A percentile compares a stretch with the other conserved stretches of the same genome.
These are phyloP conservation scores for Cercopithecus mona DNA, from an alignment of 2,113 vertebrate genomes.

Conservation along the genomic window DNA sequence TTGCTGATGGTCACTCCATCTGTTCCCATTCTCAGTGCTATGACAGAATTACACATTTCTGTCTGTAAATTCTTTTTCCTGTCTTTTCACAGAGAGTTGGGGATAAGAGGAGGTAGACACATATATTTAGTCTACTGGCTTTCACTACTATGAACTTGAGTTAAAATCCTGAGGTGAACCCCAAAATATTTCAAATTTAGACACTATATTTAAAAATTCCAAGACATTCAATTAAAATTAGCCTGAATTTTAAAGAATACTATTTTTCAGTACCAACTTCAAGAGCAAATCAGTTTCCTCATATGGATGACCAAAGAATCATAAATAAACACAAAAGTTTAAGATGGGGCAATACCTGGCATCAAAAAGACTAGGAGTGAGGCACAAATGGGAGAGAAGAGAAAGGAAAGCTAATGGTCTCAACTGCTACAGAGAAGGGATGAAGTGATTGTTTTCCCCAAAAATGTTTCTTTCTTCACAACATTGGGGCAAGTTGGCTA, in stretches of 20 bases:
- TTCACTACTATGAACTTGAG: not conserved
- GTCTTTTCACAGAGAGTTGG: slow-evolving; percentile 1
- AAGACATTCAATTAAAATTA: slow-evolving; percentile 9
- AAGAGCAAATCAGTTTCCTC: not conserved
- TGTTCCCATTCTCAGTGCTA: slow-evolving; percentile 27
- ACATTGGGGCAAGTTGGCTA: not conserved
- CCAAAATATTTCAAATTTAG: slow-evolving; percentile 41
- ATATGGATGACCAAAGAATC: not conserved
- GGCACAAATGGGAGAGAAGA: not conserved
- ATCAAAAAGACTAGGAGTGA: not conserved
- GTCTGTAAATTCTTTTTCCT: not conserved
- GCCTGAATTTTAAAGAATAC: not conserved
- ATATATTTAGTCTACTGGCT: not conserved
- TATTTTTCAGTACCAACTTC: not conserved
- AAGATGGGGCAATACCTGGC: not conserved
- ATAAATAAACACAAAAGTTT: not conserved
- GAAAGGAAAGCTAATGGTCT: not conserved
- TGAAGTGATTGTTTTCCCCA: not conserved
- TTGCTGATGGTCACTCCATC: slow-evolving; percentile 55
- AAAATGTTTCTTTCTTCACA: not conserved
- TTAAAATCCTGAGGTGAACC: slow-evolving; percentile 8
- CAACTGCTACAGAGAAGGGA: not conserved
- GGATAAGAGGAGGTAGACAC: not conserved
- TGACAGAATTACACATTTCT: slow-evolving; percentile 22
- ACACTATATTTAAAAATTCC: slow-evolving; percentile 15